Conservation (phyloP, 2,888 invertebrate genomes). For the Apoda limacodes region DNA sequence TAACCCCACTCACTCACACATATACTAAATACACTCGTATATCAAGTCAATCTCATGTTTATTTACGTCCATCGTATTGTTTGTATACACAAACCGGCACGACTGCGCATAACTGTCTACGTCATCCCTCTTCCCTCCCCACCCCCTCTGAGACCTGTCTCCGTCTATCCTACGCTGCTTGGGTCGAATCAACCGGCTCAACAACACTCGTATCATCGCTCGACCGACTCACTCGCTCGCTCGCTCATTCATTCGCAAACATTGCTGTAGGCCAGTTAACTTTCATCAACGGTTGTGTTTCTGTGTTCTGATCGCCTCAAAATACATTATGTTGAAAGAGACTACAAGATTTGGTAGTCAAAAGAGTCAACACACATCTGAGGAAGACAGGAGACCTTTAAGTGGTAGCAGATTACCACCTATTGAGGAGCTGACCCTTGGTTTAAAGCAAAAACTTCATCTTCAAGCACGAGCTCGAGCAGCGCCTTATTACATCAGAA, state of each 20-base stretch:
- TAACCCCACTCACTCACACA: slow-evolving; percentile 43
- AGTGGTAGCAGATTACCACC: slow-evolving; percentile 52
- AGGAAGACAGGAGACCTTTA: slow-evolving; percentile 45
- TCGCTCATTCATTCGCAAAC: slow-evolving; percentile 65
- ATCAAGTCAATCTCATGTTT: slow-evolving; percentile 57
- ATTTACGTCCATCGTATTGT: slow-evolving; percentile 70
- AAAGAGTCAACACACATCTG: slow-evolving; percentile 29
- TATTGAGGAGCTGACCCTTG: slow-evolving; percentile 60
- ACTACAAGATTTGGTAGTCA: slow-evolving; percentile 51
- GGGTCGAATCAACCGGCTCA: slow-evolving; percentile 39
- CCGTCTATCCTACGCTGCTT: slow-evolving; percentile 53
- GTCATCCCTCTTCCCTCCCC: slow-evolving; percentile 46
- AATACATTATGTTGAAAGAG: slow-evolving; percentile 57
- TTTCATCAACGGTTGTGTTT: slow-evolving; percentile 36
- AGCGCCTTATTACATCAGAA: slow-evolving; percentile 65
- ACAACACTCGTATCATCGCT: slow-evolving; percentile 8
- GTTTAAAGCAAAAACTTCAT: slow-evolving; percentile 65
- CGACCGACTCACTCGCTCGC: slow-evolving; percentile 59
- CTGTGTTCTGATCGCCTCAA: slow-evolving; percentile 23
- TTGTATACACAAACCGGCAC: slow-evolving; percentile 69
- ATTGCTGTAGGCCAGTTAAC: slow-evolving; percentile 45
- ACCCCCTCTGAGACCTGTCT: slow-evolving; percentile 50
- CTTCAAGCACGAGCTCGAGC: slow-evolving; percentile 63
- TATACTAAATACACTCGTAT: slow-evolving; percentile 35
- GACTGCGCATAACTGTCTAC: slow-evolving; percentile 62